Evolutionary conservation across 2,888 invertebrate species (phyloP), one percentile per base, ranked within the genome.

Genomic region (Dorcus hopei): DNA sequence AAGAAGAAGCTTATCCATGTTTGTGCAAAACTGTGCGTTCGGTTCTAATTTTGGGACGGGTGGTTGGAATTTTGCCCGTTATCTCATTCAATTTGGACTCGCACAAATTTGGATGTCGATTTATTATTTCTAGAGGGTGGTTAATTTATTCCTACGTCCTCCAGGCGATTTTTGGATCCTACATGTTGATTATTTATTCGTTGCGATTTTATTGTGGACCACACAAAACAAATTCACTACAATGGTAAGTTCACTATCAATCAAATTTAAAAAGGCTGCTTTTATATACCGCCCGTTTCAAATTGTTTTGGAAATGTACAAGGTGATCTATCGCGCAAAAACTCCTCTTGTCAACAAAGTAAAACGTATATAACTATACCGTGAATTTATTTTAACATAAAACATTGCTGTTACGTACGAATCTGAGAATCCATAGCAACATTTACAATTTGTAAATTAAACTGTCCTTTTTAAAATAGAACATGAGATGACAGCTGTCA

Each of bases 141-240:
- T 53, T 19, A 23, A 50, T 33, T 50, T 58, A 54, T 45, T 49
- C 49, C 1, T 26, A 45, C n/a, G 41, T 26, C 5, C 14, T 54
- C n/a, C 54, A 50, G 19, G 16, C 26, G 2, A 49, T 41, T 7
- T 54, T 45, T 45, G 45, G 23, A 9, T 6, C 45, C 4, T 54
- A 38, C 38, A 47, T 54, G 19, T 14, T 45, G 9, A 26, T 58
- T 9, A 19, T 48, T 23, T 43, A 54, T 49, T 41, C 54, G 5
- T 54, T 58, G 45, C 39, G 58, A 14, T 14, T 54, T 9, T 38
- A 50, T 38, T 58, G 58, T 50, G 58, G 58, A 5, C 54, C 58
- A 43, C 39, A 43, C n/a, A 42, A 38, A 41, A 40, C 49, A 7
- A 51, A 58, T 51, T 45, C 45, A 8, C 49, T 33, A 23, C 49